These are phyloP conservation scores for Nannospalax galili DNA, from an alignment of 2,113 vertebrate genomes.

Conservation along the genomic window DNA sequence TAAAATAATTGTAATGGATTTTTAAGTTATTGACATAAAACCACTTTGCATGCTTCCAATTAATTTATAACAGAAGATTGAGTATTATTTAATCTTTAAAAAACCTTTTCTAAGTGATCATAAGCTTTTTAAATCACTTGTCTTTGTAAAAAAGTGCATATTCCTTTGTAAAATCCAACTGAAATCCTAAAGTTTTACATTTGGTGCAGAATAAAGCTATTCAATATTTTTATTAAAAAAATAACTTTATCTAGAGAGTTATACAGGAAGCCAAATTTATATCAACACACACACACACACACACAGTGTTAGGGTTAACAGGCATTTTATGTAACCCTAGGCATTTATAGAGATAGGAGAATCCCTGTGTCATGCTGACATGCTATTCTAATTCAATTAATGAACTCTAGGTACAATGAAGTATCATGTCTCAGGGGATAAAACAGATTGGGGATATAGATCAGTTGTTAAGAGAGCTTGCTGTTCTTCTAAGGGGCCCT, in stretches of 20 bases:
- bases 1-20: slow-evolving; percentile 4
- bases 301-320: too few relatives aligned
- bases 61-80: slow-evolving; percentile 46
- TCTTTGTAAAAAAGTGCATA: slow-evolving; percentile 55
- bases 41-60: not conserved
- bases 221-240: slow-evolving; percentile 36
- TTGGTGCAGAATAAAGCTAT: slow-evolving; percentile 25
- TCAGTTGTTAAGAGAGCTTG: not conserved
- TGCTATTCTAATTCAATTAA: too few relatives aligned
- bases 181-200: not conserved
- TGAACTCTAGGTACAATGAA: too few relatives aligned
- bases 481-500: not conserved
- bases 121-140: slow-evolving; percentile 48
- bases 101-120: slow-evolving; percentile 51
- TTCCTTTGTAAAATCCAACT: slow-evolving; percentile 58
- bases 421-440: too few relatives aligned
- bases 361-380: not conserved
- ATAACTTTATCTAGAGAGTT: slow-evolving; percentile 19
- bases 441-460: not conserved
- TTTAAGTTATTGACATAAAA: slow-evolving; percentile 33
- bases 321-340: too few relatives aligned
- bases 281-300: not conserved
- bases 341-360: not conserved
- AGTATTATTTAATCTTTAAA: slow-evolving; percentile 53
- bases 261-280: too few relatives aligned